These are phyloP conservation scores for Okapia johnstoni DNA, from an alignment of 2,113 vertebrate species.

Conservation along the genomic window DNA sequence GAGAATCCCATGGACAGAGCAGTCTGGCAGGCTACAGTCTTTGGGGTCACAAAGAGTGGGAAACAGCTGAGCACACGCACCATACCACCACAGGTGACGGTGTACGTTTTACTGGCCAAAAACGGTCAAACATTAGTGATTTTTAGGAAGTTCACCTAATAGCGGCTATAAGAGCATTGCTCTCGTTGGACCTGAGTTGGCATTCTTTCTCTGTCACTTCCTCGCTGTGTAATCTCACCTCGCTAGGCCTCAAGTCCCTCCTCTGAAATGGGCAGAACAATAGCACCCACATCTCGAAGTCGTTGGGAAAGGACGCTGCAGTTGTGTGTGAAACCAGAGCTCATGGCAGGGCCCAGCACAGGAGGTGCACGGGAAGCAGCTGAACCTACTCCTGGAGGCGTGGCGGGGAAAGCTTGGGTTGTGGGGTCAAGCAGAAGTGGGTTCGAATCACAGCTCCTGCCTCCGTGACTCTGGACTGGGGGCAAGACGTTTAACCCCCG, in stretches of 20 bases:
- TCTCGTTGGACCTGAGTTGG: not conserved
- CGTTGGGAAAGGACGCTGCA: not conserved
- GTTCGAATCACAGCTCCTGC: not conserved
- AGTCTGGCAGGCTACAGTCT: not conserved
- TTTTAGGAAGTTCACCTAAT: not conserved
- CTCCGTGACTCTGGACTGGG: not conserved
- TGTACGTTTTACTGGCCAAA: not conserved
- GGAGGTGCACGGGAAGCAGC: not conserved
- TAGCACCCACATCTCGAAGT: not conserved
- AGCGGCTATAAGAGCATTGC: not conserved
- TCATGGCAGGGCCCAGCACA: not conserved
- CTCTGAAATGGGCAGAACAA: not conserved
- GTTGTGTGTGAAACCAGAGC: not conserved
- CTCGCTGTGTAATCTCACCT: not conserved
- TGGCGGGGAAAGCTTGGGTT: not conserved
- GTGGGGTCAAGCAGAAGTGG: not conserved
- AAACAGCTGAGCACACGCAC: not conserved
- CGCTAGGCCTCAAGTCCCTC: not conserved
- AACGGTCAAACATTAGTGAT: not conserved
- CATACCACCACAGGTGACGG: not conserved
- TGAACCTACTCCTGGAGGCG: rapidly evolving
- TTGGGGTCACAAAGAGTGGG: not conserved
- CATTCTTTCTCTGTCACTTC: not conserved
- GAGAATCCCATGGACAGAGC: not conserved
- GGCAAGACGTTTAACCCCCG: not conserved